phyloP scores from a whole-genome alignment of 2,113 vertebrate genomes.

The Thunnus maccoyii region DNA sequence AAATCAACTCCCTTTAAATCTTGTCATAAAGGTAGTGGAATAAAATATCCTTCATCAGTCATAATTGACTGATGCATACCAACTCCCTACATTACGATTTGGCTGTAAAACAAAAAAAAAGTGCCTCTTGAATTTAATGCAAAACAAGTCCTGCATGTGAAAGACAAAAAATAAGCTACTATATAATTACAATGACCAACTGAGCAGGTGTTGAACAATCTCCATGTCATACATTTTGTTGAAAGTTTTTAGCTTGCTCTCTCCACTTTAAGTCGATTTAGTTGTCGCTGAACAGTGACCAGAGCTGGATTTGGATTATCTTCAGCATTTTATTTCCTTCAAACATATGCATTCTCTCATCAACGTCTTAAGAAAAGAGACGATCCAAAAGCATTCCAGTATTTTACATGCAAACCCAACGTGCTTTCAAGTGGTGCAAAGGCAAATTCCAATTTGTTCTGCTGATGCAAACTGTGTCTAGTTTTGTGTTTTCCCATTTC shows the following conservation, averaged over 20 bases:
- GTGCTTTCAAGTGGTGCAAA: background rate
- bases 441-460: constrained; percentile 19
- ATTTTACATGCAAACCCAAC: background rate
- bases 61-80: background rate
- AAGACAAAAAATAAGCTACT: constrained; percentile 37
- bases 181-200: constrained; percentile 52
- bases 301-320: constrained; percentile 34
- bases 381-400: constrained; percentile 16
- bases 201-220: background rate
- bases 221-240: constrained; percentile 9
- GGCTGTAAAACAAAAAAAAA: constrained; percentile 30
- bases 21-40: background rate
- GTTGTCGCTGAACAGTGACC: constrained; percentile 23
- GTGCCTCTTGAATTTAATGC: constrained; percentile 66
- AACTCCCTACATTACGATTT: background rate
- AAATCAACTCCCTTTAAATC: background rate
- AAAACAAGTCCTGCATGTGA: constrained; percentile 29
- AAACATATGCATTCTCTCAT: constrained; percentile 35
- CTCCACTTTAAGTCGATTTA: background rate
- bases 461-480: background rate
- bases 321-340: constrained; percentile 34
- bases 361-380: constrained; percentile 14
- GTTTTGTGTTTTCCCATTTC: background rate
- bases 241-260: background rate
- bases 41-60: constrained; percentile 6